Conservation (phyloP, 2,113 vertebrate species). For the Prietella phreatophila region DNA sequence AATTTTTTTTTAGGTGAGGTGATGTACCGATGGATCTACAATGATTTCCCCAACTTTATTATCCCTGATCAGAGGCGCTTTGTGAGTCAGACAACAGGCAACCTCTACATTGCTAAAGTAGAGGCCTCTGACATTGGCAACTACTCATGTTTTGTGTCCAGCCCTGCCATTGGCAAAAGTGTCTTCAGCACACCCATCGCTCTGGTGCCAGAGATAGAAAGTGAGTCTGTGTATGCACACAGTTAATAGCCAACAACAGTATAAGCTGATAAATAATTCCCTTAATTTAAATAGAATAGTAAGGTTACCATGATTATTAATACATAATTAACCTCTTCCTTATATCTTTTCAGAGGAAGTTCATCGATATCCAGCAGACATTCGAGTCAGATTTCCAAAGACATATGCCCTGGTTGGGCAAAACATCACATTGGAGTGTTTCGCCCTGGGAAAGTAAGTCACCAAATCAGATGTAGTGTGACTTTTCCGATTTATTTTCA, state of each 20-base stretch:
- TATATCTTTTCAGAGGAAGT: slow-evolving; percentile 71
- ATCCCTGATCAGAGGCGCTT: slow-evolving; percentile 85
- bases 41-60: slow-evolving; percentile 95
- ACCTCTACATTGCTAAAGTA: slow-evolving; percentile 95
- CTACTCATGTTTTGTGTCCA: slow-evolving; percentile 96
- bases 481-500: neutral
- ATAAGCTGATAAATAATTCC: neutral
- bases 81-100: slow-evolving; percentile 92
- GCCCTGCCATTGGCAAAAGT: slow-evolving; percentile 88
- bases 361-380: slow-evolving; percentile 90
- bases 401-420: slow-evolving; percentile 85
- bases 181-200: slow-evolving; percentile 95
- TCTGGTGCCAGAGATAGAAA: slow-evolving; percentile 81
- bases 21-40: slow-evolving; percentile 93
- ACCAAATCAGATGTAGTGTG: neutral
- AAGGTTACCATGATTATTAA: neutral
- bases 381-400: slow-evolving; percentile 87
- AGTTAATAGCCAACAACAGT: neutral
- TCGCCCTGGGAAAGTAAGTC: slow-evolving; percentile 96
- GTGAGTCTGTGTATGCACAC: slow-evolving; percentile 69
- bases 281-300: neutral
- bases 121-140: slow-evolving; percentile 90
- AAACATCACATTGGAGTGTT: slow-evolving; percentile 94
- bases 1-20: slow-evolving; percentile 78
- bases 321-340: neutral